A percentile compares a stretch with the other conserved stretches of the same genome.
phyloP scores from a whole-genome alignment of 30 jellyfish, hydroid and myxozoan genomes.

The Morbakka virulenta region DNA sequence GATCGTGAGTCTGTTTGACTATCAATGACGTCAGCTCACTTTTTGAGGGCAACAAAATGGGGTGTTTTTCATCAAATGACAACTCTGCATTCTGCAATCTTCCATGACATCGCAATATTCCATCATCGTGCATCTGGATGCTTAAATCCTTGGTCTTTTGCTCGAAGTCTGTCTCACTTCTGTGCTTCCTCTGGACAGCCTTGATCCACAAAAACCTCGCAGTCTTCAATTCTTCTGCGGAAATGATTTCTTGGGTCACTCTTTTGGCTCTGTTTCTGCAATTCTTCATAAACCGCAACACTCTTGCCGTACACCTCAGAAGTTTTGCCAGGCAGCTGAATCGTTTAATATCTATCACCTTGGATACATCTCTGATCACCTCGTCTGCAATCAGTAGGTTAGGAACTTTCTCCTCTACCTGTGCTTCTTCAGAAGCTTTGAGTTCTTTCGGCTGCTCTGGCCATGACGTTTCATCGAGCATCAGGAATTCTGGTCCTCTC shows the following conservation, averaged over 20 bases:
- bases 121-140: background rate
- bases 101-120: conserved; percentile 2
- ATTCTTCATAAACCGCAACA: background rate
- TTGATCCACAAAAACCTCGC: too few relatives aligned
- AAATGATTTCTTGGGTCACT: background rate
- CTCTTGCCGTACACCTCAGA: background rate
- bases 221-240: background rate
- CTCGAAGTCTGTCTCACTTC: background rate
- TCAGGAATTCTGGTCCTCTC: conserved; percentile 25
- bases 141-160: background rate
- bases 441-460: background rate
- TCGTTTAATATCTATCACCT: background rate
- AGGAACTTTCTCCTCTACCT: background rate
- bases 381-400: background rate
- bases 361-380: background rate
- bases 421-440: background rate
- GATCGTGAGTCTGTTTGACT: background rate
- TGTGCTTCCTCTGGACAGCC: background rate
- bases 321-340: background rate
- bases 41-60: background rate
- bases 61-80: background rate
- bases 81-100: background rate
- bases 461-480: too few relatives aligned
- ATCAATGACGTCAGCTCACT: background rate
- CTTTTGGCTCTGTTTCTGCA: background rate